Evolutionary conservation across 1,140 invertebrate species (phyloP).

Genomic region (Sesamia nonagrioides): DNA sequence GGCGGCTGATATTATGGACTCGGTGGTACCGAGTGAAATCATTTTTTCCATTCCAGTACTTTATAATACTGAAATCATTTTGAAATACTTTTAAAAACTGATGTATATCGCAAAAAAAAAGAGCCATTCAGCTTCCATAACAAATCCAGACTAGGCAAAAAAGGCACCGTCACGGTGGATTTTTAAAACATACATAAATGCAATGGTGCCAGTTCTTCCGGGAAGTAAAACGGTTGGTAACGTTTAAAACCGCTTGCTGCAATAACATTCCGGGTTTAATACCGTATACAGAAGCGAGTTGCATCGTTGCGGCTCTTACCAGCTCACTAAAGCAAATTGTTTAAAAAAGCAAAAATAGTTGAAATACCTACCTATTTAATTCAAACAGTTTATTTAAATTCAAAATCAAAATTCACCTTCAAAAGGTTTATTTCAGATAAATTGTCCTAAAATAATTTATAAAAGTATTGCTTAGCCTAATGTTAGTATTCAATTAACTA

Average conservation of each 20-base stretch:
- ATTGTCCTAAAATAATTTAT: too few relatives aligned
- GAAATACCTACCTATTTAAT: neutral
- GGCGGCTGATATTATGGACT: too few relatives aligned
- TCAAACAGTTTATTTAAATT: too few relatives aligned
- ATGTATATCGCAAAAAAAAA: too few relatives aligned
- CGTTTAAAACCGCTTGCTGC: conserved; percentile 22
- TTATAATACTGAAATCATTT: too few relatives aligned
- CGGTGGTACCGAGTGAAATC: too few relatives aligned
- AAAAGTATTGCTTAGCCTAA: too few relatives aligned
- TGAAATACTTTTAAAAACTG: too few relatives aligned
- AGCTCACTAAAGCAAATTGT: conserved; percentile 13
- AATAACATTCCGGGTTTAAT: conserved; percentile 24
- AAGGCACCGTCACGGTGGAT: neutral
- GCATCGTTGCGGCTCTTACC: conserved; percentile 12
- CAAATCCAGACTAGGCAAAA: neutral
- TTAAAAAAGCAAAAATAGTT: conserved; percentile 4
- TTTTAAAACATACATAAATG: conserved; percentile 6
- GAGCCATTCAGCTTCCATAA: neutral
- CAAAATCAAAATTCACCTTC: too few relatives aligned
- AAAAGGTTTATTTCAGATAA: too few relatives aligned
- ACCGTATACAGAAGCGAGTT: neutral
- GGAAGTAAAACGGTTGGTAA: neutral
- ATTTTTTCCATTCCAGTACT: too few relatives aligned
- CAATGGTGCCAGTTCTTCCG: neutral
- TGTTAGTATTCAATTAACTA: too few relatives aligned